Conservation (phyloP, 1,140 invertebrate genomes). For the Potamilus streckersoni region DNA sequence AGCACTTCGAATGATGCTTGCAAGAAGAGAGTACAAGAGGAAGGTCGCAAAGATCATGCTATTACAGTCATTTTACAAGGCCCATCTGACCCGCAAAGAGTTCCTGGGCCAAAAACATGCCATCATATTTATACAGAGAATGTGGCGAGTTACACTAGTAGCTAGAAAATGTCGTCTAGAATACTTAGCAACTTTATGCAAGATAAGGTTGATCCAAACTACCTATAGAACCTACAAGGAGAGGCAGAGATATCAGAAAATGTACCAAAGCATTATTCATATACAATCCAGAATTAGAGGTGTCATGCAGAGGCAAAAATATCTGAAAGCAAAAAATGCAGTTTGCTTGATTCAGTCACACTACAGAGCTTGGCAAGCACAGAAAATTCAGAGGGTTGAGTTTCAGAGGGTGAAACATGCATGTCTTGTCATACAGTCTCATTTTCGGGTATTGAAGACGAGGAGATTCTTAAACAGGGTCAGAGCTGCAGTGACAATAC, state of each 20-base stretch:
- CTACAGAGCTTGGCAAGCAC: conserved; percentile 16
- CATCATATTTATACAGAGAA: background rate
- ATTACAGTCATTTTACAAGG: too few species aligned
- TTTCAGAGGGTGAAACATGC: conserved; percentile 26
- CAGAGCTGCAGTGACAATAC: conserved; percentile 30
- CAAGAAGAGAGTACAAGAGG: conserved; percentile 6
- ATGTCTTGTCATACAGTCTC: conserved; percentile 28
- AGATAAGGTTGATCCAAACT: conserved; percentile 11
- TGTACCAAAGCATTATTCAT: conserved; percentile 6
- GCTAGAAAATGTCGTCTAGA: too few species aligned
- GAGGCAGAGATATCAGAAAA: background rate
- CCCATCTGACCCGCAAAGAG: too few species aligned
- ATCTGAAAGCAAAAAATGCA: conserved; percentile 9
- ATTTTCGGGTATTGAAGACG: conserved; percentile 13
- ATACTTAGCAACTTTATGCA: background rate
- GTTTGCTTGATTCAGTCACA: conserved; percentile 8
- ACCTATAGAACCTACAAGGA: background rate
- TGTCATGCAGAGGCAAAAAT: conserved; percentile 16
- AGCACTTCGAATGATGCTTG: conserved; percentile 22
- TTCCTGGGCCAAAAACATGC: conserved; percentile 6
- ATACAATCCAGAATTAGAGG: conserved; percentile 33
- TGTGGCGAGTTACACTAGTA: conserved; percentile 2
- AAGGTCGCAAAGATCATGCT: too few species aligned
- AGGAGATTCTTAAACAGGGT: conserved; percentile 1
- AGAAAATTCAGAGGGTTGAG: conserved; percentile 4